These are phyloP conservation scores for Psilopsiagon aurifrons DNA, from an alignment of 2,113 vertebrate genomes.

Conservation along the genomic window DNA sequence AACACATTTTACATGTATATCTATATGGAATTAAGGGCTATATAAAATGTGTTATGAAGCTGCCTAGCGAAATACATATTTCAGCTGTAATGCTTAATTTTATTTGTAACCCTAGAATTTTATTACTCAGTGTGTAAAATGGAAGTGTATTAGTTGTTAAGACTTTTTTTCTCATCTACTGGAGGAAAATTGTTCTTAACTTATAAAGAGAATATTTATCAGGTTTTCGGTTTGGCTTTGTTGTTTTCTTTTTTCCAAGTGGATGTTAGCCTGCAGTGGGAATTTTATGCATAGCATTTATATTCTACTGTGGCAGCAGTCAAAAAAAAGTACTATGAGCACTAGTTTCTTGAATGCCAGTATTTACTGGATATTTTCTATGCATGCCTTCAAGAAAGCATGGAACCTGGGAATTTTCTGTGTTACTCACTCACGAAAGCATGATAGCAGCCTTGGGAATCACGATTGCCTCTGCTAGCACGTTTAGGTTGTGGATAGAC, in stretches of 20 bases:
- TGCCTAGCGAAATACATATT: neutral
- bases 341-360: neutral
- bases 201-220: neutral
- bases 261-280: neutral
- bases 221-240: neutral
- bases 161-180: neutral
- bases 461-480: neutral
- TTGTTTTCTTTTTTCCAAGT: neutral
- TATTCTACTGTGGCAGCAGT: neutral
- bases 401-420: neutral
- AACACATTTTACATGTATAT: neutral
- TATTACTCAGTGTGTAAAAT: neutral
- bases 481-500: neutral
- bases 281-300: neutral
- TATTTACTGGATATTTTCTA: neutral
- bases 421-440: neutral
- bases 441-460: neutral
- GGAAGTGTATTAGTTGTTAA: neutral
- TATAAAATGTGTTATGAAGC: neutral
- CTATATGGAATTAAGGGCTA: neutral
- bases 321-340: neutral
- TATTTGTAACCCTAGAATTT: neutral
- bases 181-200: neutral
- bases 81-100: neutral
- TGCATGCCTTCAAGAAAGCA: neutral